A percentile compares a stretch with the other conserved stretches of the same genome.
Evolutionary conservation across 2,113 vertebrate species (phyloP).

Genomic region (Varanus komodoensis): DNA sequence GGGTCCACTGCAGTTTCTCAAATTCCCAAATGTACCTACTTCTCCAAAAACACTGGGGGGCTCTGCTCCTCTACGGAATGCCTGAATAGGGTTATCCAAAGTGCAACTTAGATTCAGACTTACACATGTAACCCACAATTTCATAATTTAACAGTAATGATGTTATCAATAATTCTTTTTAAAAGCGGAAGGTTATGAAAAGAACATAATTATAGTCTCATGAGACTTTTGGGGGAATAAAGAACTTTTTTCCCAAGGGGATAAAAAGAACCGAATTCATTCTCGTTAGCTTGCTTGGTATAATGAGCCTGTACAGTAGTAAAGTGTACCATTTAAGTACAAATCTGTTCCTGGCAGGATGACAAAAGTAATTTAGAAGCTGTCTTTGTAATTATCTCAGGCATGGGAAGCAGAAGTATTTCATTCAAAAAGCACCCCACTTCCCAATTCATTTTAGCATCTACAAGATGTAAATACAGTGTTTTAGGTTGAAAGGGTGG

Average conservation of each 20-base stretch:
- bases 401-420: constrained; percentile 43
- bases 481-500: background rate
- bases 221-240: background rate
- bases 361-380: constrained; percentile 50
- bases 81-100: background rate
- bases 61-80: no score
- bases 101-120: constrained; percentile 43
- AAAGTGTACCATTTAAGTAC: constrained; percentile 56
- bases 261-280: constrained; percentile 50
- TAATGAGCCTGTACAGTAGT: constrained; percentile 36
- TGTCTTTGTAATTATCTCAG: constrained; percentile 48
- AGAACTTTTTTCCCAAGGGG: background rate
- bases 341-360: constrained; percentile 56
- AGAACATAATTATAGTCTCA: constrained; percentile 28
- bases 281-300: constrained; percentile 27
- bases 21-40: no score
- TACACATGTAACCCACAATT: constrained; percentile 22
- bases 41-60: no score
- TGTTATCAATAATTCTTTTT: constrained; percentile 33
- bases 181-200: background rate
- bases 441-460: background rate
- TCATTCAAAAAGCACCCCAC: background rate
- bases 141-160: constrained; percentile 5
- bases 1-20: no score
- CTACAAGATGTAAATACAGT: background rate